Evolutionary conservation across 2,888 invertebrate species (phyloP), one percentile per base, ranked within the genome.

Genomic region (Panzeria rudis): DNA sequence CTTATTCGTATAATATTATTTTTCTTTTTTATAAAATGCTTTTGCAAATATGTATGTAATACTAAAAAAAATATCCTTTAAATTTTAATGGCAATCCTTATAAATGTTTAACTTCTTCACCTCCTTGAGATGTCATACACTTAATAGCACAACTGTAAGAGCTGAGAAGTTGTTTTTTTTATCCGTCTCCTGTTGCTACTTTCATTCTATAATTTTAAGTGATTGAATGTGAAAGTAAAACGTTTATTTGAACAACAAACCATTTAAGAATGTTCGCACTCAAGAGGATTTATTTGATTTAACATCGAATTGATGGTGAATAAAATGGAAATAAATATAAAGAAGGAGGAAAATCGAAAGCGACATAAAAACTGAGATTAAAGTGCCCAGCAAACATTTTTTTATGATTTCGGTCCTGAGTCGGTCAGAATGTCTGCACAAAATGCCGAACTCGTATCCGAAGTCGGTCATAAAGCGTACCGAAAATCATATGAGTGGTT

Each of bases 201-300:
- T 73, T 29, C 38, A 29, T 29, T 61, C 61, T 17, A 50, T 78
- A 68, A 68, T 87, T 88, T 86, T 87, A 89, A 89, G 88, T 89
- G 89, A 89, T 89, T 89, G 85, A 83, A 83, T 80, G 87, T 69
- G 82, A 82, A 87, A 86, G 87, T 87, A 88, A 87, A 87, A 80
- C 86, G 87, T 88, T 88, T 88, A 88, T 88, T 88, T 88, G 86
- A 72, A 85, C 84, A 88, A 87, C 87, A 87, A 87, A 87, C 86
- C 86, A 85, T 88, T 88, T 87, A 86, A 86, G 77, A 71, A 82
- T 86, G 72, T 79, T 86, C 86, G 85, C 88, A 87, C 87, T 88
- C 87, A 68, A 87, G 87, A 86, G 87, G 86, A 88, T 88, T 87
- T 86, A 87, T 86, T 77, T 86, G 83, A 86, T 86, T 86, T 84